Base-by-base conservation (phyloP, 2,888 invertebrate genomes). In the Coenonympha arcania region DNA sequence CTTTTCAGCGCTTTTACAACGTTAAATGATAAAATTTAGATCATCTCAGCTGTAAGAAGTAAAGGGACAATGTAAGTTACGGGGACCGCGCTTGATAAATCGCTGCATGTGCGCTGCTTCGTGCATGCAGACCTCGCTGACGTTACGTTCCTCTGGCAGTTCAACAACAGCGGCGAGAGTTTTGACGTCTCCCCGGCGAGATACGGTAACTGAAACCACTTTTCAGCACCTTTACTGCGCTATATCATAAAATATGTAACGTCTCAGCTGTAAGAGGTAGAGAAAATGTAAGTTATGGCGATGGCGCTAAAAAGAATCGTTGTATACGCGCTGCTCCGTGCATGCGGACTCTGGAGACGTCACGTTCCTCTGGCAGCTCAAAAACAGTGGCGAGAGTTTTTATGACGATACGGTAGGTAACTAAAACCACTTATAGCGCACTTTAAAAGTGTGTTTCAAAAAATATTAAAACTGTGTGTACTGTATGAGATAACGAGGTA, bases 131-230 rank as follows among this genome's bases (percentile, higher is more conserved):
- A 95, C 72, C 95, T 95, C 1, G 89, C 90, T 64, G 93, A 93
- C 71, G 93, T 95, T 60, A 91, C 90, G 43, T 96, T 95, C 74
- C 87, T 92, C 48, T 95, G 95, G 95, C 94, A 95, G 70, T 94
- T 95, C 80, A 95, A 95, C 74, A 94, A 94, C 72, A 94, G 94
- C 63, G 95, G 95, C 15, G 95, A 95, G 69, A 93, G 92, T 68
- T 93, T 94, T 68, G 93, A 94, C 71, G 93, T 93, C 2, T 91
- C 93, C 8, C 92, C 93, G n/a, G 91, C 85, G 13, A 74, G 87
- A 78, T 87, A 85, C 55, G 86, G 87, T 87, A 61, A 52, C 68
- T 61, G 43, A 1, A 37, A 20, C 5, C 11, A 6, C 3, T 9
- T 28, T 13, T 13, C 13, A 33, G 9, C 1, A 9, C 33, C 8